Evolutionary conservation across 2,113 vertebrate genomes (phyloP).

Genomic region (Pluvialis apricaria): DNA sequence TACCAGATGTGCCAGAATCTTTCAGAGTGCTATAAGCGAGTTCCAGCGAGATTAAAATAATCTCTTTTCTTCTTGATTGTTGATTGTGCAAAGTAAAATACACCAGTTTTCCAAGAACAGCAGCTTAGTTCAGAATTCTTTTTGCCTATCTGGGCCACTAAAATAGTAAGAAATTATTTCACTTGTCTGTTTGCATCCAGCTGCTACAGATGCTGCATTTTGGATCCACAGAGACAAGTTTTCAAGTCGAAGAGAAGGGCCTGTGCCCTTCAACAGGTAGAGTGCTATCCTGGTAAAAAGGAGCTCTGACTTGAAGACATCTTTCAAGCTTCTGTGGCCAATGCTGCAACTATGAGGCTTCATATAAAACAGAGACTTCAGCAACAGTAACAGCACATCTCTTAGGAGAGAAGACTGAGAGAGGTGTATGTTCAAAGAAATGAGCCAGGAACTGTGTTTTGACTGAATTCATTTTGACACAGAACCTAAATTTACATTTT

Average conservation of each 20-base stretch:
- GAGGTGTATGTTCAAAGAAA: background rate
- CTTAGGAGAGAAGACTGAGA: background rate
- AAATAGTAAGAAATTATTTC: background rate
- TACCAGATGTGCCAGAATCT: background rate
- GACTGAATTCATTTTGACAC: background rate
- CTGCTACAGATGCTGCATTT: background rate
- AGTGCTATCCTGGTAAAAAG: background rate
- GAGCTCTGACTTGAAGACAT: background rate
- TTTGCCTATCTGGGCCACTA: background rate
- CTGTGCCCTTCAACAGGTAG: background rate
- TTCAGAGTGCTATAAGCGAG: background rate
- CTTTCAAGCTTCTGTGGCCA: background rate
- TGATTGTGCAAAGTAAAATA: background rate
- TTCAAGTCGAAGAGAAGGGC: background rate
- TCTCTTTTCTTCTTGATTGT: background rate
- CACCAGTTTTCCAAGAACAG: background rate
- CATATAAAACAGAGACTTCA: background rate
- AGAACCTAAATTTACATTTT: background rate
- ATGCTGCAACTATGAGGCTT: background rate
- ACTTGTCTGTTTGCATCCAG: background rate
- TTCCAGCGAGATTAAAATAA: background rate
- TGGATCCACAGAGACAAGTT: background rate
- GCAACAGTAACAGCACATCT: background rate
- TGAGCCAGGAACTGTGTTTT: background rate
- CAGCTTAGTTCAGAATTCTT: background rate